Percentiles rank a stretch among this genome's conserved stretches.
phyloP scores from a whole-genome alignment of 1,140 invertebrate species.

The Orchestia grillus region DNA sequence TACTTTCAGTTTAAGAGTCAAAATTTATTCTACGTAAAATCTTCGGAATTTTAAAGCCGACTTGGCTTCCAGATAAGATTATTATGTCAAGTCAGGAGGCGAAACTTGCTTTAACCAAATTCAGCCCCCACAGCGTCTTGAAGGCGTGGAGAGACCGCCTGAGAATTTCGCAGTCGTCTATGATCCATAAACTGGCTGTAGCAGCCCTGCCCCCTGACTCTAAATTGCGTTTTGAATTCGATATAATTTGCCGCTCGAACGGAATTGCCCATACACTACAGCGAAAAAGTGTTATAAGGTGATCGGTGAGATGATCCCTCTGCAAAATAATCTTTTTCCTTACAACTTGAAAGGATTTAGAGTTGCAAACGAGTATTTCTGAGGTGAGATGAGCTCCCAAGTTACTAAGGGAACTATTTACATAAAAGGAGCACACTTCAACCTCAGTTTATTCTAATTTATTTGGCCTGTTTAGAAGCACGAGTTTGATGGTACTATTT shows the following conservation, averaged over 20 bases:
- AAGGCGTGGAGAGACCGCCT: not conserved
- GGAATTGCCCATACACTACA: slow-evolving; percentile 17
- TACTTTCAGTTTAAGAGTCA: not conserved
- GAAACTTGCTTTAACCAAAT: not conserved
- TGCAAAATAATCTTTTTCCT: not conserved
- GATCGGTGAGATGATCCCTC: not conserved
- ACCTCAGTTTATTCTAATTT: not conserved
- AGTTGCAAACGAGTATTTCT: not conserved
- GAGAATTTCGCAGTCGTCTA: not conserved
- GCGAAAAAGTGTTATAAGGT: not conserved
- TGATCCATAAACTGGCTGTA: not conserved
- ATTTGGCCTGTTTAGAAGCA: not conserved
- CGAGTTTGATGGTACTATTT: not conserved
- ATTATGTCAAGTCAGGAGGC: not conserved
- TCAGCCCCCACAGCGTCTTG: not conserved
- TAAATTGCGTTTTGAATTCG: slow-evolving; percentile 25
- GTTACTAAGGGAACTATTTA: not conserved
- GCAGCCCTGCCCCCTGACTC: not conserved
- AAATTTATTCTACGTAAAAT: not conserved
- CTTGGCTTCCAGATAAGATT: not conserved
- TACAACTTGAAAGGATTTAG: not conserved
- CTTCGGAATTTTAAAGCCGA: not conserved
- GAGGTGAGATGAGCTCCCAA: not conserved
- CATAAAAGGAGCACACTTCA: not conserved
- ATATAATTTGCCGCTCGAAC: not conserved